phyloP scores from a whole-genome alignment of 2,797 vertebrate species.

The Enteromius thamalakanensis region DNA sequence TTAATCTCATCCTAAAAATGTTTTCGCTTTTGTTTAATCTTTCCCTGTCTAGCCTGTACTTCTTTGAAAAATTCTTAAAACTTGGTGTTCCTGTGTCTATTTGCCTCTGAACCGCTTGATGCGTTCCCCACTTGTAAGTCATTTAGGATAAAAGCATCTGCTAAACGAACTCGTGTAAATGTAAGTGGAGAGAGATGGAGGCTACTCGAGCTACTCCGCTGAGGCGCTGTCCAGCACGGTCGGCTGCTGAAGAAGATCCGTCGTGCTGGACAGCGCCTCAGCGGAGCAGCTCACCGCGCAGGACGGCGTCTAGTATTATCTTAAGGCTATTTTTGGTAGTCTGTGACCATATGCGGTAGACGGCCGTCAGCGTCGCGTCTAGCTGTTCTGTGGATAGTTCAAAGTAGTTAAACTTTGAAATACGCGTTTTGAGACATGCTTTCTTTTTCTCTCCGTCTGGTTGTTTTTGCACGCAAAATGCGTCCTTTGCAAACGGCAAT shows the following conservation, averaged over 20 bases:
- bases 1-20: neutral
- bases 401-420: constrained; percentile 1
- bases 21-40: neutral
- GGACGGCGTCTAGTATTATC: neutral
- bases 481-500: neutral
- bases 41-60: neutral
- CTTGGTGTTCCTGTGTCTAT: neutral
- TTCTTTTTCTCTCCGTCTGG: neutral
- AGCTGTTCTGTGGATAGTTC: neutral
- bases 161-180: neutral
- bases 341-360: neutral
- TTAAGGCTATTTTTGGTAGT: neutral
- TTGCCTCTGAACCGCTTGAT: neutral
- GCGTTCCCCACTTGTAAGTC: neutral
- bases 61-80: neutral
- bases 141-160: neutral
- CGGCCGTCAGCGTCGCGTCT: neutral
- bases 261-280: constrained; percentile 40
- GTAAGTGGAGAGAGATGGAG: neutral
- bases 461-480: neutral
- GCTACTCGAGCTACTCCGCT: neutral
- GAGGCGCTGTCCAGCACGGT: constrained; percentile 41
- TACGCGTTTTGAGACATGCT: neutral
- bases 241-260: constrained; percentile 18
- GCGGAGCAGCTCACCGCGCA: neutral